phyloP scores from a whole-genome alignment of 2,888 invertebrate species.

The Eremobia ochroleuca region DNA sequence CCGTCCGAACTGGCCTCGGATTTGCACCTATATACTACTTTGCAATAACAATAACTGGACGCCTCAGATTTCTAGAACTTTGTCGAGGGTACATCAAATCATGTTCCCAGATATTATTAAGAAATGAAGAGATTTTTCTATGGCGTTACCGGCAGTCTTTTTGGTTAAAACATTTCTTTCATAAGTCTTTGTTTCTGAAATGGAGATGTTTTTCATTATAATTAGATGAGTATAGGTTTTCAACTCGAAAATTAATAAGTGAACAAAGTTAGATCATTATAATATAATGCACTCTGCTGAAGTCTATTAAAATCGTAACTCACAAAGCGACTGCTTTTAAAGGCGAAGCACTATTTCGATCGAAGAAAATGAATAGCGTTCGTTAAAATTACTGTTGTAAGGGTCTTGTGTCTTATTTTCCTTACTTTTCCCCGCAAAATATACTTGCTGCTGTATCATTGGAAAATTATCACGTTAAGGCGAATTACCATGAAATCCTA shows the following conservation, averaged over 20 bases:
- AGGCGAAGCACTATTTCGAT: background rate
- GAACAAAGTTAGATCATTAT: background rate
- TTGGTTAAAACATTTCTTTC: background rate
- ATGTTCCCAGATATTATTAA: no score
- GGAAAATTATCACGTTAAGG: background rate
- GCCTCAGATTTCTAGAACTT: constrained; percentile 7
- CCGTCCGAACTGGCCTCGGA: background rate
- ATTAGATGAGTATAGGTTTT: background rate
- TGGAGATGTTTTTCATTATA: background rate
- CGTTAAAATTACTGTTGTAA: background rate
- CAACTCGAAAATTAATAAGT: background rate
- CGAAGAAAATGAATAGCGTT: no score
- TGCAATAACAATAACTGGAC: constrained; percentile 18
- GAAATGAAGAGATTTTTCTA: background rate
- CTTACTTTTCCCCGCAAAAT: background rate
- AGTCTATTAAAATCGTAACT: background rate
- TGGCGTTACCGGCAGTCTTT: background rate
- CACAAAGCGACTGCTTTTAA: background rate
- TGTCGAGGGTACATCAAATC: background rate
- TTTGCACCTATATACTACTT: constrained; percentile 13
- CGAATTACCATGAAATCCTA: background rate
- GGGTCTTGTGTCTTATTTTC: background rate
- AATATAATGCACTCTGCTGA: background rate
- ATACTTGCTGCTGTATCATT: background rate
- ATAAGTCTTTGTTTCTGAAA: background rate